Conservation (phyloP, 53 echinoderm and acorn worm species). For the Hippasteria phrygiana region DNA sequence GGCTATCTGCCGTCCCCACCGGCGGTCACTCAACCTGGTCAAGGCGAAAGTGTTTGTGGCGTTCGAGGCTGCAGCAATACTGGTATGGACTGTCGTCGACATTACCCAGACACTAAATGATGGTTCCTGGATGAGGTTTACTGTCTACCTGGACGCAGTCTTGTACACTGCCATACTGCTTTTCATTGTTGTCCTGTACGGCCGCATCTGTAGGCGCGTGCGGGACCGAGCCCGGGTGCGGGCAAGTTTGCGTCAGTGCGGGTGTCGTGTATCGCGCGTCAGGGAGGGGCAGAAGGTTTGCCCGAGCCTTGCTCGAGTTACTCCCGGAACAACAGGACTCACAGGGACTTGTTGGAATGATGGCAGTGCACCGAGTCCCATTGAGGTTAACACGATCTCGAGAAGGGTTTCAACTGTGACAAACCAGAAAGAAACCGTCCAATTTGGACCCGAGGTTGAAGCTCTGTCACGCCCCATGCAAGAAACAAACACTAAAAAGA, state of each 20-base stretch:
- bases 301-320: neutral
- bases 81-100: neutral
- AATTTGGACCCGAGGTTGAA: neutral
- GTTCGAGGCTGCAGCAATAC: neutral
- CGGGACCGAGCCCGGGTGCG: neutral
- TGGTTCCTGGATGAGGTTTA: neutral
- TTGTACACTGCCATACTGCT: neutral
- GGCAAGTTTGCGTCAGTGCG: neutral
- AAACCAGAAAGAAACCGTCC: neutral
- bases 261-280: neutral
- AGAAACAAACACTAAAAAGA: neutral
- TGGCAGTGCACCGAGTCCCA: neutral
- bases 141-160: neutral
- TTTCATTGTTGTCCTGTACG: neutral
- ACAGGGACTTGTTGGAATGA: neutral
- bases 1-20: constrained; percentile 7
- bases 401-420: neutral
- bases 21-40: neutral
- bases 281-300: neutral
- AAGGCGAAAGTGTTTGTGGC: neutral
- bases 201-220: neutral
- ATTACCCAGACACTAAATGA: neutral
- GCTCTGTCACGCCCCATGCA: neutral
- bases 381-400: neutral
- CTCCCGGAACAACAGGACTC: neutral